Evolutionary conservation across 2,888 invertebrate species (phyloP).

Genomic region (Phragmatobia fuliginosa): DNA sequence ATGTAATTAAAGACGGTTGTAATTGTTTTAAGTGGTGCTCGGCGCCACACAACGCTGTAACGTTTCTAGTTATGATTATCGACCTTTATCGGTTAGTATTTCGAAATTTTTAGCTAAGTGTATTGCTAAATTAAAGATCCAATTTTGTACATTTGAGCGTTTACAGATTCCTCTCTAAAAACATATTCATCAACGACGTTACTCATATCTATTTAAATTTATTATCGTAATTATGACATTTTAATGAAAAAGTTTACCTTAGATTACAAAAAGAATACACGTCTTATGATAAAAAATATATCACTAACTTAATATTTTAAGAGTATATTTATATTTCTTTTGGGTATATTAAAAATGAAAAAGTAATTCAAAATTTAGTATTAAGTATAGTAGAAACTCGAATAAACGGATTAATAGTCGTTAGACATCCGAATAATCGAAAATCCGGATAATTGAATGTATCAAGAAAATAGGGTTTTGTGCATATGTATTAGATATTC

Average conservation of each 20-base stretch:
- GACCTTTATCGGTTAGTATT: conserved; percentile 71
- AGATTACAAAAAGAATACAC: background rate
- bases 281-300: background rate
- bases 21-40: conserved; percentile 65
- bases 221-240: background rate
- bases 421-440: too few species aligned
- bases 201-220: background rate
- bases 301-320: background rate
- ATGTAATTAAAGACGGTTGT: conserved; percentile 72
- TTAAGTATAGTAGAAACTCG: too few species aligned
- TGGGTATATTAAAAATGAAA: too few species aligned
- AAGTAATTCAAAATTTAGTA: too few species aligned
- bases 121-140: background rate
- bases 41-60: conserved; percentile 38
- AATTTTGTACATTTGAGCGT: background rate
- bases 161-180: background rate
- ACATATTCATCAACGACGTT: background rate
- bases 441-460: too few species aligned
- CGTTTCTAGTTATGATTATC: conserved; percentile 60
- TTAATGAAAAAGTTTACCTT: background rate
- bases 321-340: background rate
- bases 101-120: conserved; percentile 62
- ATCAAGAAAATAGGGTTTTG: too few species aligned
- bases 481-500: too few species aligned
- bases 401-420: too few species aligned